Base-by-base conservation (phyloP, 2,113 vertebrate species). In the Silurus glanis region DNA sequence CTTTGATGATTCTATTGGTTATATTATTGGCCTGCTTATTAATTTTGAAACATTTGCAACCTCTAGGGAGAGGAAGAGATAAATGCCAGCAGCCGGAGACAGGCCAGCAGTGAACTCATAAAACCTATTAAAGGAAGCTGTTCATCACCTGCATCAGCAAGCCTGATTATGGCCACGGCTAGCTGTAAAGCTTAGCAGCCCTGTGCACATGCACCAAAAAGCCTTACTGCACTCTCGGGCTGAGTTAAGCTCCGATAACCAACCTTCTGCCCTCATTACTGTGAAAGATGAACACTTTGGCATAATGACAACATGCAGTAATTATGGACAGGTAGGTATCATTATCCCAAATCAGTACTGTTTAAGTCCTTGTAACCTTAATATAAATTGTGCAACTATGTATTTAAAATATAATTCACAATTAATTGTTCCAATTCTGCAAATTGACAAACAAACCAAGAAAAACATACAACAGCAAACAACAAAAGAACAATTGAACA, bases 11-110 rank as follows among this genome's bases (percentile, higher is more conserved):
- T 84, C 84, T 55, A 90, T 90, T 91, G 83, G 90, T 85, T 87
- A 88, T 91, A 91, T 90, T 90, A 58, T 91, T 92, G 86, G 90
- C 91, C 91, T 94, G 91, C 92, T 94, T 94, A 95, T 95, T 95
- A 94, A 95, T 95, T 95, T 94, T 92, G 93, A 93, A 93, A 93
- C 90, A 94, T 95, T 95, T 94, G 92, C 91, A 72, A 89, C 89
- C 91, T 94, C 93, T 93, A 91, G 85, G 80, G 94, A 94, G 92
- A 91, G 87, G 90, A 91, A 91, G 89, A 92, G 92, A 94, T 95
- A 94, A 95, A 95, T 95, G 94, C 92, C 93, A 94, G 92, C 91
- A 91, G 91, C 90, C 37, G 89, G 91, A 92, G 92, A 91, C 90
- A 93, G 92, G 93, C 90, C 93, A 93, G 90, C 91, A 89, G 90